Evolutionary conservation across 1,140 invertebrate genomes (phyloP).

Genomic region (Stegodyphus mimosarum): DNA sequence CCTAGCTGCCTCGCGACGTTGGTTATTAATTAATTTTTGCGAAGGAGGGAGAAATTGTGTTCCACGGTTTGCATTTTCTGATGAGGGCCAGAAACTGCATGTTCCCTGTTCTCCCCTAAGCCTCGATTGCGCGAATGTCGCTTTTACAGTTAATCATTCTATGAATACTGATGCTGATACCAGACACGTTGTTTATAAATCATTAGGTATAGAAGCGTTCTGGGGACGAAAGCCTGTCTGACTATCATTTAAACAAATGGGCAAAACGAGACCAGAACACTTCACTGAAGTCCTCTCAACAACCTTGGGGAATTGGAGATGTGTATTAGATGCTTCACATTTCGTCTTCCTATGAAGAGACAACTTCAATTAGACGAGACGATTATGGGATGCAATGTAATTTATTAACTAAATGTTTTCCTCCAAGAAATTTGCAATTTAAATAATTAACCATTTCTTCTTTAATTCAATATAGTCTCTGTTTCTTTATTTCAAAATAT

Average conservation of each 20-base stretch:
- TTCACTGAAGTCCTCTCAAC: no score
- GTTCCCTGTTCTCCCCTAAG: slow-evolving; percentile 9
- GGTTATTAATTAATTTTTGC: slow-evolving; percentile 58
- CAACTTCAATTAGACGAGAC: no score
- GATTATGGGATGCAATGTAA: no score
- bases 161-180: slow-evolving; percentile 34
- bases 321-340: no score
- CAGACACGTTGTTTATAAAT: slow-evolving; percentile 34
- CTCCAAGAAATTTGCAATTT: no score
- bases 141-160: slow-evolving; percentile 31
- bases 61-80: slow-evolving; percentile 11
- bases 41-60: slow-evolving; percentile 6
- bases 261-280: no score
- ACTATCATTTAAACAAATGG: neutral
- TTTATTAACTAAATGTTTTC: no score
- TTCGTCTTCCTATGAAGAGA: no score
- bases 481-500: no score
- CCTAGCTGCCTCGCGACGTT: slow-evolving; percentile 26
- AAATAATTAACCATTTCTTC: no score
- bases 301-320: no score
- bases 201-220: slow-evolving; percentile 16
- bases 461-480: no score
- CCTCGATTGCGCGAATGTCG: slow-evolving; percentile 3
- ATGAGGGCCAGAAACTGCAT: neutral
- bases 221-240: neutral